Evolutionary conservation across 2,797 vertebrate genomes (phyloP), one percentile per base, ranked within the genome.

Genomic region (Falco concolor): DNA sequence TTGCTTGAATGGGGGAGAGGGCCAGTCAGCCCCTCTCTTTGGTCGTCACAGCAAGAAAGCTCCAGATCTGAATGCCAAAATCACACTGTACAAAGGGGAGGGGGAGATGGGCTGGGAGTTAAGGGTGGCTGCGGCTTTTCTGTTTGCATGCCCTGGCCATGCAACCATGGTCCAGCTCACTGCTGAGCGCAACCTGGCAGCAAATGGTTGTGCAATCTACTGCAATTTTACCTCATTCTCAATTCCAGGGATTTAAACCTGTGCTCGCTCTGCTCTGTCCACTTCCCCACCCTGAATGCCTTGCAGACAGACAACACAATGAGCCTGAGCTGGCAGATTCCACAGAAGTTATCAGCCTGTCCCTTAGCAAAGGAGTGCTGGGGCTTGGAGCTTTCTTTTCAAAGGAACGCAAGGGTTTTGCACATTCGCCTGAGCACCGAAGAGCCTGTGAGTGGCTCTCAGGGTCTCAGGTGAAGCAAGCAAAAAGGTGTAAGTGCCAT

Each of bases 271-370:
- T 64, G 42, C 28, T 49, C 49, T 63, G 59, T 27, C 22, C 47
- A 20, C 65, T 34, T 56, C 32, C 40, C 27, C 34, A 60, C 13
- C 40, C 44, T 50, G 6, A 7, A 11, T 5, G 28, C 40, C 30
- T 60, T 10, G 1, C 47, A 73, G 61, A 54, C 8, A 56, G 27
- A 53, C 28, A 64, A n/a, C 18, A 56, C 2, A 14, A 54, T 1
- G 1, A 87, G 54, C 70, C 27, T 0, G 0, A 61, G 64, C 0
- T 40, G 10, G 6, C 49, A 83, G 77, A 56, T 17, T n/a, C 68
- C 53, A 53, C 53, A 23, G 40, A 42, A 87, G 52, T n/a, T 34
- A 54, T 2, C 49, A 9, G 18, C 4, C 13, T 28, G 32, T n/a
- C 27, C 73, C 59, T 75, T 6, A 47, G 32, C 50, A 76, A 61